A percentile compares a stretch with the other conserved stretches of the same genome.
Evolutionary conservation across 2,797 vertebrate species (phyloP).

Genomic region (Basileuterus tristriatus): DNA sequence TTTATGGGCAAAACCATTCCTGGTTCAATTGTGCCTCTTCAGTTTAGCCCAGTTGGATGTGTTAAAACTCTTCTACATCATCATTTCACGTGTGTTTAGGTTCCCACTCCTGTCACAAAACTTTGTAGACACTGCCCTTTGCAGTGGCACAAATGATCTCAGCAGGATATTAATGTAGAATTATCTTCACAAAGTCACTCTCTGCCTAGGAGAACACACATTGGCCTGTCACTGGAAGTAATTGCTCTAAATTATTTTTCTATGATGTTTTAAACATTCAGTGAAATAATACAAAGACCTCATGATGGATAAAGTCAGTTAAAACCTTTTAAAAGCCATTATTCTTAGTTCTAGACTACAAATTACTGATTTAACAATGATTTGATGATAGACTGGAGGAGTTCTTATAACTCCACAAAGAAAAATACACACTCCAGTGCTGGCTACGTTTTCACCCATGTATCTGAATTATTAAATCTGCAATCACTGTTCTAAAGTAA

Average conservation of each 20-base stretch:
- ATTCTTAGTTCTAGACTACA: not conserved
- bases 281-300: not conserved
- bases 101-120: not conserved
- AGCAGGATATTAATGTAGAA: not conserved
- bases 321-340: not conserved
- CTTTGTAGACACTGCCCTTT: not conserved
- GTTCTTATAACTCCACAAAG: not conserved
- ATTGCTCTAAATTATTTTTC: slow-evolving; percentile 21
- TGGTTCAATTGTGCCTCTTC: not conserved
- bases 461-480: not conserved
- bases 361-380: not conserved
- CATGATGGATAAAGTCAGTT: not conserved
- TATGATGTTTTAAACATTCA: not conserved
- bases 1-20: not conserved
- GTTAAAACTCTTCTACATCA: not conserved
- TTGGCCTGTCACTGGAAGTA: slow-evolving; percentile 1
- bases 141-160: not conserved
- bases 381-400: not conserved
- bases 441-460: not conserved
- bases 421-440: not conserved
- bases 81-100: not conserved
- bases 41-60: not conserved
- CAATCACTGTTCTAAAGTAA: not conserved
- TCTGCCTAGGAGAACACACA: not conserved
- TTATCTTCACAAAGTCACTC: slow-evolving; percentile 14